phyloP scores from a whole-genome alignment of 2,888 invertebrate genomes.

The Parnassius apollo region DNA sequence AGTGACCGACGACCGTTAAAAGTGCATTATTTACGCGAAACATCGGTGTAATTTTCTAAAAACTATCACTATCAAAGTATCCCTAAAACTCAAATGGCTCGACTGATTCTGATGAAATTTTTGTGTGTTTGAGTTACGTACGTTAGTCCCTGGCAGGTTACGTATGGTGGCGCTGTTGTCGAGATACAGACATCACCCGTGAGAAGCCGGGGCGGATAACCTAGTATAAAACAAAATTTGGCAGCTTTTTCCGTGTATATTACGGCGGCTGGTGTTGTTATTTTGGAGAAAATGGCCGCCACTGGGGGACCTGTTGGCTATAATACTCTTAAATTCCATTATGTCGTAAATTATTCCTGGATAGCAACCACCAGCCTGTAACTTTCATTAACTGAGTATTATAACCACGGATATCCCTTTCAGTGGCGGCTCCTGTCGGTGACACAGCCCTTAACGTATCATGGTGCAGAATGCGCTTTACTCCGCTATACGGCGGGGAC shows the following conservation, averaged over 20 bases:
- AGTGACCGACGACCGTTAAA: too few relatives aligned
- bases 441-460: constrained; percentile 44
- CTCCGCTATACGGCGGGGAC: constrained; percentile 32
- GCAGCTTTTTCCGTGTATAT: background rate
- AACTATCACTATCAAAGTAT: too few relatives aligned
- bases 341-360: constrained; percentile 43
- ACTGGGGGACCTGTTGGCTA: constrained; percentile 60
- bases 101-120: too few relatives aligned
- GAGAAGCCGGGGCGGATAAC: background rate
- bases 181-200: too few relatives aligned
- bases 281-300: constrained; percentile 70
- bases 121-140: background rate
- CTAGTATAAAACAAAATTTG: background rate
- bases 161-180: too few relatives aligned
- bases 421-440: constrained; percentile 47
- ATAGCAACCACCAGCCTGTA: constrained; percentile 58
- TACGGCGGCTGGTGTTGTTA: constrained; percentile 56
- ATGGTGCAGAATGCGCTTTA: constrained; percentile 46
- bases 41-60: too few relatives aligned
- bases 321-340: constrained; percentile 59
- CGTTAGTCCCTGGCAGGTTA: background rate
- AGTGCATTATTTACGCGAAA: too few relatives aligned
- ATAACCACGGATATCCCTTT: constrained; percentile 68
- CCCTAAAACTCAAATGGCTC: background rate
- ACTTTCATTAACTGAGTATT: constrained; percentile 57